Conservation (phyloP, 2,888 invertebrate genomes). For the Apotomis betuletana region DNA sequence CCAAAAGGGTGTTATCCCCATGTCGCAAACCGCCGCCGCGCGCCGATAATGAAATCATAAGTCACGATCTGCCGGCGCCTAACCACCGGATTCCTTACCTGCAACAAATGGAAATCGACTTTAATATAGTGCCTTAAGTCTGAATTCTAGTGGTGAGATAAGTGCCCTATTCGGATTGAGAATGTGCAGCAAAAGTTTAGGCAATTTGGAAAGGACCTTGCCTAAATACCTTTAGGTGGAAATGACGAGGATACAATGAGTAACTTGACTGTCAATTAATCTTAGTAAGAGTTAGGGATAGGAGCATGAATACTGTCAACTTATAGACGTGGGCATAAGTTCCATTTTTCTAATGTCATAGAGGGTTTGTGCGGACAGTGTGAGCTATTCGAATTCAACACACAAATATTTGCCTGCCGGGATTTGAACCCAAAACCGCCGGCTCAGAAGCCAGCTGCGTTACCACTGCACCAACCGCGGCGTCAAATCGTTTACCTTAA, state of each 20-base stretch:
- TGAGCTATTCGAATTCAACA: too few species aligned
- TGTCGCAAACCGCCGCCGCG: slow-evolving; percentile 59
- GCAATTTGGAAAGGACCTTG: slow-evolving; percentile 41
- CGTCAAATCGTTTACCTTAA: too few species aligned
- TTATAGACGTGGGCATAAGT: too few species aligned
- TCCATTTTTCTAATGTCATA: too few species aligned
- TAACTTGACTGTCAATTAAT: background rate
- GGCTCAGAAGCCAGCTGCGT: too few species aligned
- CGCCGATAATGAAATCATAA: slow-evolving; percentile 67
- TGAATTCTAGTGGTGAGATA: background rate
- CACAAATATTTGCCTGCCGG: too few species aligned
- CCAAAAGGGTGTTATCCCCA: slow-evolving; percentile 44
- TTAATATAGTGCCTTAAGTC: slow-evolving; percentile 23
- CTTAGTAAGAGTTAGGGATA: too few species aligned
- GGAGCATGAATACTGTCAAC: too few species aligned
- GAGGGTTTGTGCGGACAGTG: too few species aligned
- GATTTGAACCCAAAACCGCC: too few species aligned
- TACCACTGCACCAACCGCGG: too few species aligned
- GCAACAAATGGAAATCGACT: slow-evolving; percentile 35
- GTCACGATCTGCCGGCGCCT: slow-evolving; percentile 64
- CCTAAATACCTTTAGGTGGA: slow-evolving; percentile 9
- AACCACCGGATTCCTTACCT: slow-evolving; percentile 45
- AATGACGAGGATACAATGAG: slow-evolving; percentile 7
- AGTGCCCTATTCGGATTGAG: slow-evolving; percentile 44
- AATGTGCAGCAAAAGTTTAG: slow-evolving; percentile 48